phyloP scores from a whole-genome alignment of 2,113 vertebrate species.

The Agelaius tricolor region DNA sequence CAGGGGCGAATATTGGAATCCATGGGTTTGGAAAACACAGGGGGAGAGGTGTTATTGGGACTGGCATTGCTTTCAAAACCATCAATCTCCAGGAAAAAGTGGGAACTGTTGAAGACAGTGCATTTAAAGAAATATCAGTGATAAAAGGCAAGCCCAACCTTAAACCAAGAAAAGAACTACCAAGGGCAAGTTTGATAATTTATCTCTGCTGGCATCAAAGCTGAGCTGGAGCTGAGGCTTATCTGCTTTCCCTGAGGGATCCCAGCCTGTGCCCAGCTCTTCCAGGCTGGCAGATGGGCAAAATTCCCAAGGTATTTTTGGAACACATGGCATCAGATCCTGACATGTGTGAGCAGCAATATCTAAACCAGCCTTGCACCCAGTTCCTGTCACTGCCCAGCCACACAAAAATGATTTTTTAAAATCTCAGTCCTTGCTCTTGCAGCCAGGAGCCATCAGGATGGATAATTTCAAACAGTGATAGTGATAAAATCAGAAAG shows the following conservation, averaged over 20 bases:
- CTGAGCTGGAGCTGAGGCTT: not conserved
- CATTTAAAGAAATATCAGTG: not conserved
- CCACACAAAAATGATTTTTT: not conserved
- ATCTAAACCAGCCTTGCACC: not conserved
- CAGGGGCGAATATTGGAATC: slow-evolving; percentile 81
- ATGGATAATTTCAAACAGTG: not conserved
- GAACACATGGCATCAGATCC: not conserved
- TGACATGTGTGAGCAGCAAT: not conserved
- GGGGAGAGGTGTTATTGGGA: slow-evolving; percentile 72
- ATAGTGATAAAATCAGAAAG: not conserved
- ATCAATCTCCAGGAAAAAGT: slow-evolving; percentile 82
- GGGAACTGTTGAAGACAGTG: slow-evolving; percentile 64
- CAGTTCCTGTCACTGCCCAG: not conserved
- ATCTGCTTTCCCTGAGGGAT: not conserved
- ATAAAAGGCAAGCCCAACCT: not conserved
- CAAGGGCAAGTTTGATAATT: not conserved
- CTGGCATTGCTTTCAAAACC: slow-evolving; percentile 74
- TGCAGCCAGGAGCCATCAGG: not conserved
- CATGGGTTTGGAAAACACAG: slow-evolving; percentile 80
- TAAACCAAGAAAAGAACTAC: not conserved
- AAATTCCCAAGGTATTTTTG: not conserved
- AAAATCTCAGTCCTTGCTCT: not conserved
- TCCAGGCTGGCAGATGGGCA: not conserved
- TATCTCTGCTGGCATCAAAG: not conserved
- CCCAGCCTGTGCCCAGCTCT: not conserved